phyloP scores from a whole-genome alignment of 2,888 invertebrate species.

The Oscheius sp. region DNA sequence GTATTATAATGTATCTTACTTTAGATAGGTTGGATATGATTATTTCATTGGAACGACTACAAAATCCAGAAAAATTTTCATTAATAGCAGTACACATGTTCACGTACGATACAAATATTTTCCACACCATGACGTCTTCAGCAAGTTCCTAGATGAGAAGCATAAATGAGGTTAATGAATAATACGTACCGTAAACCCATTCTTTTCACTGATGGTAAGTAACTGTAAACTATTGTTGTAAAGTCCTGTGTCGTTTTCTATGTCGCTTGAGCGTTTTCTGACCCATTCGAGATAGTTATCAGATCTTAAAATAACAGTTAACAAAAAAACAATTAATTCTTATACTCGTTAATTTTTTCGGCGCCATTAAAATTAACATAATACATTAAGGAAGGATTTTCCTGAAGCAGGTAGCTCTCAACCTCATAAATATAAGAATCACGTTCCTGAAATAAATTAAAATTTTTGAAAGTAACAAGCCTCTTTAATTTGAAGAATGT shows the following conservation, averaged over 20 bases:
- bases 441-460: neutral
- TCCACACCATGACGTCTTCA: slow-evolving; percentile 44
- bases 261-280: slow-evolving; percentile 38
- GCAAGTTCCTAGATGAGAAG: slow-evolving; percentile 39
- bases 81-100: slow-evolving; percentile 43
- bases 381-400: slow-evolving; percentile 20
- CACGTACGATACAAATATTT: slow-evolving; percentile 41
- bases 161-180: neutral
- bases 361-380: neutral
- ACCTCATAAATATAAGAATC: neutral
- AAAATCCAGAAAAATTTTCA: slow-evolving; percentile 38
- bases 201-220: slow-evolving; percentile 40
- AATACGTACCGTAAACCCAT: slow-evolving; percentile 41
- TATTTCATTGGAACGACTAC: neutral
- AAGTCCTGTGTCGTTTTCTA: slow-evolving; percentile 57
- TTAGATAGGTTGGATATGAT: slow-evolving; percentile 9
- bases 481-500: neutral
- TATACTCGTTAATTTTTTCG: neutral
- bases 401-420: neutral
- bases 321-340: too few species aligned
- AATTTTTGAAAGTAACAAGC: neutral
- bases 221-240: slow-evolving; percentile 46
- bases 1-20: neutral
- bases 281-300: slow-evolving; percentile 46
- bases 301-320: neutral